These are phyloP conservation scores for Drosophila anomelani DNA, from an alignment of 2,888 invertebrate species.

Conservation along the genomic window DNA sequence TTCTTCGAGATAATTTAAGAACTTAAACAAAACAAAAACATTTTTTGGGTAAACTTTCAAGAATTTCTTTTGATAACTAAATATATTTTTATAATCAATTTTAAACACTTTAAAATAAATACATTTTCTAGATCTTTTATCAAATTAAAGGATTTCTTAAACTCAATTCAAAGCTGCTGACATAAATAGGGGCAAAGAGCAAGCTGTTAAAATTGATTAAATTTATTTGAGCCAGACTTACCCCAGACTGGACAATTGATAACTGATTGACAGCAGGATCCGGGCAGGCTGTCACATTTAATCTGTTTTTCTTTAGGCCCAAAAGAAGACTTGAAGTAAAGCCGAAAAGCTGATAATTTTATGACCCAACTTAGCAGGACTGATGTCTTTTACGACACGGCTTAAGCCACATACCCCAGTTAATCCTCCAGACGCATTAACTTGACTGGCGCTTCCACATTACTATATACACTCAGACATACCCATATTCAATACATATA, in stretches of 20 bases:
- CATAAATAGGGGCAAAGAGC: background rate
- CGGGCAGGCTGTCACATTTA: background rate
- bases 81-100: background rate
- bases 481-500: background rate
- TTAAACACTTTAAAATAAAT: background rate
- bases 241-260: conserved; percentile 23
- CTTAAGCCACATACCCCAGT: conserved; percentile 8
- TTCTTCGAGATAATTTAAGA: background rate
- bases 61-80: background rate
- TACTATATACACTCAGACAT: background rate
- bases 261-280: conserved; percentile 12
- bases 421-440: conserved; percentile 24
- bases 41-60: no score
- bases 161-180: background rate
- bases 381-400: conserved; percentile 19
- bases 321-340: conserved; percentile 6
- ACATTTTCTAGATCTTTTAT: background rate
- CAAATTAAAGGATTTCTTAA: background rate
- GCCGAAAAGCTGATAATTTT: conserved; percentile 21
- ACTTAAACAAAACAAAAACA: no score
- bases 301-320: background rate
- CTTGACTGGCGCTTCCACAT: conserved; percentile 2
- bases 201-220: background rate
- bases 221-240: background rate
- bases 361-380: conserved; percentile 23